phyloP scores from a whole-genome alignment of 64 coral and sea anemone genomes.

The Montipora foliosa region DNA sequence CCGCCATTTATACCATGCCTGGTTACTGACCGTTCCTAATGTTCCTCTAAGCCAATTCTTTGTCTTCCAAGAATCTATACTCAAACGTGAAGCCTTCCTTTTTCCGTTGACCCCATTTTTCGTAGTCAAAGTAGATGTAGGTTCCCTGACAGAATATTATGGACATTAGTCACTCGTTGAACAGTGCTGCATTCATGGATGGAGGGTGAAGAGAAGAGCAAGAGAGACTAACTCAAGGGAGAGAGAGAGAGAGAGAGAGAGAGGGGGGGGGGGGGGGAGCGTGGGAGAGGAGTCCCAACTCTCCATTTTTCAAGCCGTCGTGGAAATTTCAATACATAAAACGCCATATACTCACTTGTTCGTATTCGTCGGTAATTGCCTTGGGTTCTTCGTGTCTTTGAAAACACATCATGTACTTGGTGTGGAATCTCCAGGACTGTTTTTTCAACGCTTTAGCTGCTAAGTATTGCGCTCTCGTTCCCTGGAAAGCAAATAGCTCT shows the following conservation, averaged over 20 bases:
- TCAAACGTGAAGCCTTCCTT: slow-evolving; percentile 99
- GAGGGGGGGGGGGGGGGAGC: too few relatives aligned
- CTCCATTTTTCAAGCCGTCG: too few relatives aligned
- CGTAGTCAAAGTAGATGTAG: too few relatives aligned
- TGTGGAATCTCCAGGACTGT: slow-evolving; percentile 74
- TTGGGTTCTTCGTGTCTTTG: slow-evolving; percentile 99
- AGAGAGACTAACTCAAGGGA: too few relatives aligned
- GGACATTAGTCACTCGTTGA: too few relatives aligned
- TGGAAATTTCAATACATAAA: too few relatives aligned
- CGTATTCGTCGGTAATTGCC: slow-evolving; percentile 98
- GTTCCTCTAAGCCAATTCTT: slow-evolving; percentile 86
- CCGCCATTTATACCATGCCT: slow-evolving; percentile 45
- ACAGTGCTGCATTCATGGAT: too few relatives aligned
- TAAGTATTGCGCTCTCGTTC: slow-evolving; percentile 97
- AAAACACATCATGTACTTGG: slow-evolving; percentile 99
- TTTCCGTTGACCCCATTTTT: slow-evolving; percentile 42
- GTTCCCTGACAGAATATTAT: too few relatives aligned
- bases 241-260: too few relatives aligned
- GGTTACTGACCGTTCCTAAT: slow-evolving; percentile 39
- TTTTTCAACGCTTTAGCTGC: slow-evolving; percentile 66
- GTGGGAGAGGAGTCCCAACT: too few relatives aligned
- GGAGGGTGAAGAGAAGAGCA: too few relatives aligned
- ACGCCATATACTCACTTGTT: slow-evolving; percentile 73
- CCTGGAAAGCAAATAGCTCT: slow-evolving; percentile 34
- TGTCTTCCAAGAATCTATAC: slow-evolving; percentile 99